phyloP scores from a whole-genome alignment of 2,797 vertebrate genomes.

The Falco rusticolus region DNA sequence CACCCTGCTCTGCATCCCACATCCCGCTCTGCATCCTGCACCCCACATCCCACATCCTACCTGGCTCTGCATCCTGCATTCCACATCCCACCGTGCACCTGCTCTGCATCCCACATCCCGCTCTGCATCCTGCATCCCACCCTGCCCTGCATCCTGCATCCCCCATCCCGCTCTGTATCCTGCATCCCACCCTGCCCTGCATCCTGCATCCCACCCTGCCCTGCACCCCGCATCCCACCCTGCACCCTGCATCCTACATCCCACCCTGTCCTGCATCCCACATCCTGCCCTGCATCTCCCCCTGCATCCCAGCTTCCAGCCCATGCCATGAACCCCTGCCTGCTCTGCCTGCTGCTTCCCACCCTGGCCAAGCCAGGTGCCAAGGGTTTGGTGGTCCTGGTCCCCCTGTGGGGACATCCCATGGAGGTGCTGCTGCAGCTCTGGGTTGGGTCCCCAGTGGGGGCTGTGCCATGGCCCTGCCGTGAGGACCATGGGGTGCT shows the following conservation, averaged over 20 bases:
- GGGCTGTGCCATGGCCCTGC: not conserved
- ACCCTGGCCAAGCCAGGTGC: not conserved
- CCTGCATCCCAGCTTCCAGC: no score
- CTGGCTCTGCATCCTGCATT: no score
- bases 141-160: not conserved
- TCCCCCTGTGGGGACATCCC: not conserved
- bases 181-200: not conserved
- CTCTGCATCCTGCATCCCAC: not conserved
- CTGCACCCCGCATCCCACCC: accelerated
- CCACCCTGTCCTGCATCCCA: not conserved
- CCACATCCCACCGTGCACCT: no score
- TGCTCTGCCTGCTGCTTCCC: not conserved
- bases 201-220: no score
- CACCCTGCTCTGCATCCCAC: no score
- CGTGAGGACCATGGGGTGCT: not conserved
- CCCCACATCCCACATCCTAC: no score
- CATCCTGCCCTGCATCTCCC: accelerated
- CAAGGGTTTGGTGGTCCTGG: not conserved
- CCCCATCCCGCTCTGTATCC: no score
- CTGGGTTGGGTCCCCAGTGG: accelerated
- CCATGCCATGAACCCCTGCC: not conserved
- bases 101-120: not conserved
- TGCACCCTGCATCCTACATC: no score
- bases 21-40: not conserved
- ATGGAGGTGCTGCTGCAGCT: no score